Conservation (phyloP, 2,888 invertebrate species). For the Nomada flava region DNA sequence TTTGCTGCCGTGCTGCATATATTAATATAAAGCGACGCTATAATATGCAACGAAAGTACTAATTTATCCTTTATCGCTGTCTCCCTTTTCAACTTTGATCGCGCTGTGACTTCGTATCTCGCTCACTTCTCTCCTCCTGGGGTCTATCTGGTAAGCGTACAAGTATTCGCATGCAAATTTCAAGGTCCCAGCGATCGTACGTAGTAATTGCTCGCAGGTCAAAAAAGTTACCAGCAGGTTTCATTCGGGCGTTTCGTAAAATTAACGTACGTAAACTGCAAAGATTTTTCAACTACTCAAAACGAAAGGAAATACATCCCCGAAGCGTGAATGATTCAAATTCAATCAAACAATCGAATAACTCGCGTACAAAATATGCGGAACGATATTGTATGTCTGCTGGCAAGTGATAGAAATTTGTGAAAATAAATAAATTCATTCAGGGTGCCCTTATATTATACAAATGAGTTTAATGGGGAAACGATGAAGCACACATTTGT, state of each 20-base stretch:
- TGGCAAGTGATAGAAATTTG: too few relatives aligned
- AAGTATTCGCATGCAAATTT: not conserved
- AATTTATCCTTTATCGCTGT: conserved; percentile 16
- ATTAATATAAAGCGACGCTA: conserved; percentile 9
- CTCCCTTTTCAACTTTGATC: conserved; percentile 7
- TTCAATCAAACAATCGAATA: too few relatives aligned
- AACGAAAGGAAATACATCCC: not conserved
- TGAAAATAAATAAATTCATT: too few relatives aligned
- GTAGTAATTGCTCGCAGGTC: not conserved
- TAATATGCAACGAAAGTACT: not conserved
- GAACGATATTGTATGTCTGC: too few relatives aligned
- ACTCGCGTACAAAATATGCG: too few relatives aligned
- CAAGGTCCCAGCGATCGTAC: not conserved
- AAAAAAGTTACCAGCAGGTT: not conserved
- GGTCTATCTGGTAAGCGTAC: not conserved
- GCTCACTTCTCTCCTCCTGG: not conserved
- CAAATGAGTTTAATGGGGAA: not conserved
- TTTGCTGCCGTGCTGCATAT: not conserved
- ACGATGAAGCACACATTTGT: not conserved
- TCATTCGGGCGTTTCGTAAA: not conserved
- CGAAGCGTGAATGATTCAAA: not conserved
- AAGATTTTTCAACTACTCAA: too few relatives aligned
- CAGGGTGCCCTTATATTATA: not conserved
- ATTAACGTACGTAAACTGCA: not conserved
- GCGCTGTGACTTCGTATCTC: conserved; percentile 6